phyloP scores from a whole-genome alignment of 2,797 vertebrate species.

The Pipistrellus pygmaeus region DNA sequence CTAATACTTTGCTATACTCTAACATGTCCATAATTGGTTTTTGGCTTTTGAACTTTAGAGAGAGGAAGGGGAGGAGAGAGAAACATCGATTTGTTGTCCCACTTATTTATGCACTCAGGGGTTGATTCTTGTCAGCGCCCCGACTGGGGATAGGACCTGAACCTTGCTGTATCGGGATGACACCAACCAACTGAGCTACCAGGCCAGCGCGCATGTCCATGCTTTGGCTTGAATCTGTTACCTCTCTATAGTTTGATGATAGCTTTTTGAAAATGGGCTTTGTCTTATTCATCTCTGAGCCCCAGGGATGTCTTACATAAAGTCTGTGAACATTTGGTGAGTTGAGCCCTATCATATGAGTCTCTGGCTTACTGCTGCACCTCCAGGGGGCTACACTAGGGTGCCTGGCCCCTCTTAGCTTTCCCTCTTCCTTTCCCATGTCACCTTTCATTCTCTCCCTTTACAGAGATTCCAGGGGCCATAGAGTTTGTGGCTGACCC shows the following conservation, averaged over 20 bases:
- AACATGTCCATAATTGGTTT: background rate
- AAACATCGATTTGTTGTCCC: background rate
- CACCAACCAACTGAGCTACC: background rate
- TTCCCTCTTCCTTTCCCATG: background rate
- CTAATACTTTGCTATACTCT: constrained; percentile 22
- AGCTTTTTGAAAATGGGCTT: constrained; percentile 5
- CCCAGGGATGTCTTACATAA: background rate
- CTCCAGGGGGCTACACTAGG: background rate
- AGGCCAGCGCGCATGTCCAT: background rate
- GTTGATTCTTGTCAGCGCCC: background rate
- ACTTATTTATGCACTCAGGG: background rate
- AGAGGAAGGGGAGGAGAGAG: background rate
- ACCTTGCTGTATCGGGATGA: background rate
- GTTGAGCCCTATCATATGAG: background rate
- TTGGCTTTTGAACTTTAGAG: background rate
- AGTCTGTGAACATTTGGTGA: constrained; percentile 29
- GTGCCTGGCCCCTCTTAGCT: background rate
- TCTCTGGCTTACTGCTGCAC: background rate
- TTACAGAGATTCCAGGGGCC: constrained; percentile 74
- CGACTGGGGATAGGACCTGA: background rate
- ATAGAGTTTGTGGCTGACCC: constrained; percentile 85
- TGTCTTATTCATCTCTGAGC: background rate
- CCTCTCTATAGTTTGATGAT: constrained; percentile 23
- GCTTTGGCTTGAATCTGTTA: constrained; percentile 4
- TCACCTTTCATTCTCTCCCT: background rate